These are phyloP conservation scores for Helicoverpa assulta DNA, from an alignment of 2,888 invertebrate genomes.

Conservation along the genomic window DNA sequence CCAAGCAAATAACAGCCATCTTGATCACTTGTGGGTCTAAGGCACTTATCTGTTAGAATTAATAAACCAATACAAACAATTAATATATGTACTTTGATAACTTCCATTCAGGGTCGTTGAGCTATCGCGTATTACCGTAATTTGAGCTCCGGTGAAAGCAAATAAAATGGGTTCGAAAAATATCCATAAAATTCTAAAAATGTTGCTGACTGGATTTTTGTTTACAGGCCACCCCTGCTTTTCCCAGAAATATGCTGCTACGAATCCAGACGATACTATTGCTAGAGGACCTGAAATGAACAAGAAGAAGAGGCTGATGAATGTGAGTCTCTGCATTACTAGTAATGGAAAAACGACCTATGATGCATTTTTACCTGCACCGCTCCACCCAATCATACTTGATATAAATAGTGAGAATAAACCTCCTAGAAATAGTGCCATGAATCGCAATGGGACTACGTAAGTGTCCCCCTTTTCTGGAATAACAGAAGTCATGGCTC, in stretches of 20 bases:
- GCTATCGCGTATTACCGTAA: conserved; percentile 90
- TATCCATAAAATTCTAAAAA: conserved; percentile 96
- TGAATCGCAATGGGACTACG: conserved; percentile 92
- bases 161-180: conserved; percentile 97
- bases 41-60: conserved; percentile 82
- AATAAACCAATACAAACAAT: background rate
- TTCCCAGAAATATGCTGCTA: conserved; percentile 93
- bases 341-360: background rate
- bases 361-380: conserved; percentile 81
- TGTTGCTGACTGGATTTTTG: conserved; percentile 93
- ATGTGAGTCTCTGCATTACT: background rate
- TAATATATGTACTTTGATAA: background rate
- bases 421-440: conserved; percentile 93
- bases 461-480: conserved; percentile 93
- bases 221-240: conserved; percentile 94
- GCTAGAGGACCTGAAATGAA: conserved; percentile 91
- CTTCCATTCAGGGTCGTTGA: background rate
- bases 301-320: background rate
- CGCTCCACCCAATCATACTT: conserved; percentile 91
- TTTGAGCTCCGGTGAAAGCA: conserved; percentile 96
- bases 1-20: conserved; percentile 91
- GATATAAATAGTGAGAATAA: conserved; percentile 94
- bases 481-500: conserved; percentile 92
- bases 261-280: conserved; percentile 93
- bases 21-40: conserved; percentile 92